A percentile compares a stretch with the other conserved stretches of the same genome.
Evolutionary conservation across 1,140 invertebrate species (phyloP).

Genomic region (Phymastichus coffea): DNA sequence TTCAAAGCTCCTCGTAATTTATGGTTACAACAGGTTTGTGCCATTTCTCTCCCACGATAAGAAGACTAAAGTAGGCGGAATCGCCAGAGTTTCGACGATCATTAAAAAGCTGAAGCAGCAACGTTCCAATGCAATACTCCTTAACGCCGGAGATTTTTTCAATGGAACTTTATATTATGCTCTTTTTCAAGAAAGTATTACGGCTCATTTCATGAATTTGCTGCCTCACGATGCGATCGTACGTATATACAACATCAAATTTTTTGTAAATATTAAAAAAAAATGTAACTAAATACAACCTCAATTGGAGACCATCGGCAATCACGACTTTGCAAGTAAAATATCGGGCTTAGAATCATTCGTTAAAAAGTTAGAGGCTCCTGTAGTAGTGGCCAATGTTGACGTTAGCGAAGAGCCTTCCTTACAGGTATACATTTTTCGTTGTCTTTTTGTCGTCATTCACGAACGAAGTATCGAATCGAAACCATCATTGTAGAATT

Average conservation of each 20-base stretch:
- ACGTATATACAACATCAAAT: conserved; percentile 20
- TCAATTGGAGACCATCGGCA: conserved; percentile 68
- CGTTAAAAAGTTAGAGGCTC: conserved; percentile 63
- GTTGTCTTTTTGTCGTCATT: not conserved
- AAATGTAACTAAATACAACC: not conserved
- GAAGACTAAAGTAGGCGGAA: conserved; percentile 68
- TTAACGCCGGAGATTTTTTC: conserved; percentile 84
- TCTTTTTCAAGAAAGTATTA: conserved; percentile 72
- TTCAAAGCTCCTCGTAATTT: too few relatives aligned
- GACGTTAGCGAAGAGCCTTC: conserved; percentile 69
- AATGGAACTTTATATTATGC: conserved; percentile 87
- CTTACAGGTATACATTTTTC: too few relatives aligned
- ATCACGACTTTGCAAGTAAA: conserved; percentile 86
- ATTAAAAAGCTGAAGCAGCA: conserved; percentile 51
- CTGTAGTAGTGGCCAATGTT: conserved; percentile 76
- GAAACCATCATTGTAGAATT: conserved; percentile 41
- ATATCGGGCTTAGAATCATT: conserved; percentile 75
- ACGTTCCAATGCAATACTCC: conserved; percentile 65
- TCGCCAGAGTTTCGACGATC: conserved; percentile 66
- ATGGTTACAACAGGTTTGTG: conserved; percentile 71
- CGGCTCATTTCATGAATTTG: conserved; percentile 75
- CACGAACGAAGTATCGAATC: too few relatives aligned
- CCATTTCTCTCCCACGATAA: conserved; percentile 58
- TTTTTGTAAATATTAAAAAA: not conserved
- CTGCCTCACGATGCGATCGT: conserved; percentile 82